Evolutionary conservation across 2,888 invertebrate species (phyloP).

Genomic region (Amblyjoppa proteus): DNA sequence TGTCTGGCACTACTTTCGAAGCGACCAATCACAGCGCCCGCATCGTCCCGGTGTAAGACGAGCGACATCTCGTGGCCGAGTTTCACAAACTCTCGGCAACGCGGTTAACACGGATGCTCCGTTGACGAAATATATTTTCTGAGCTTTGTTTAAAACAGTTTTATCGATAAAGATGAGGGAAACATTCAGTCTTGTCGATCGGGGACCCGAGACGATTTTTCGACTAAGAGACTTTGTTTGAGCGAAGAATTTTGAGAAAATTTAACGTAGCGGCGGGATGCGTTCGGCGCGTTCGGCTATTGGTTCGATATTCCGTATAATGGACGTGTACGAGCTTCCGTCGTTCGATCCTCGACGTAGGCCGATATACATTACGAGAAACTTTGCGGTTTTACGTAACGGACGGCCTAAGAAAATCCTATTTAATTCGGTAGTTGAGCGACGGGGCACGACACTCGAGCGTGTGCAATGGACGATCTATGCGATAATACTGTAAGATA

Average conservation of each 20-base stretch:
- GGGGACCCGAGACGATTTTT: not conserved
- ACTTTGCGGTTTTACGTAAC: slow-evolving; percentile 54
- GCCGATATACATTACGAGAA: slow-evolving; percentile 32
- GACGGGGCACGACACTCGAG: slow-evolving; percentile 29
- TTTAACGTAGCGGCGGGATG: not conserved
- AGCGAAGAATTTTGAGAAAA: not conserved
- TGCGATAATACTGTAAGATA: slow-evolving; percentile 4
- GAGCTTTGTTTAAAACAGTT: not conserved
- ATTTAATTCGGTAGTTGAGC: slow-evolving; percentile 36
- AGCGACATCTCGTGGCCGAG: slow-evolving; percentile 66
- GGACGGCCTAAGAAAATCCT: slow-evolving; percentile 10
- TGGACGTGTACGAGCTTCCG: slow-evolving; percentile 49
- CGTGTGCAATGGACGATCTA: slow-evolving; percentile 4
- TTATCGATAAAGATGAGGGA: not conserved
- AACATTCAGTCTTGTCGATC: not conserved
- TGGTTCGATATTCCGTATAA: slow-evolving; percentile 37
- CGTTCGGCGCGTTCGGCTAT: slow-evolving; percentile 21
- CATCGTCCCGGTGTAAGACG: slow-evolving; percentile 47
- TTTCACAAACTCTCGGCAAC: not conserved
- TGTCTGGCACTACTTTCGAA: slow-evolving; percentile 83
- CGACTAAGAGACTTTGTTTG: not conserved
- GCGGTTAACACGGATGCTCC: not conserved
- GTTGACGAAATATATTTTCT: not conserved
- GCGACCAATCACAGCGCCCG: slow-evolving; percentile 77
- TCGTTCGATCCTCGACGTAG: slow-evolving; percentile 36